Evolutionary conservation across 2,113 vertebrate species (phyloP), one percentile per base, ranked within the genome.

Genomic region (Sebastes schlegelii): DNA sequence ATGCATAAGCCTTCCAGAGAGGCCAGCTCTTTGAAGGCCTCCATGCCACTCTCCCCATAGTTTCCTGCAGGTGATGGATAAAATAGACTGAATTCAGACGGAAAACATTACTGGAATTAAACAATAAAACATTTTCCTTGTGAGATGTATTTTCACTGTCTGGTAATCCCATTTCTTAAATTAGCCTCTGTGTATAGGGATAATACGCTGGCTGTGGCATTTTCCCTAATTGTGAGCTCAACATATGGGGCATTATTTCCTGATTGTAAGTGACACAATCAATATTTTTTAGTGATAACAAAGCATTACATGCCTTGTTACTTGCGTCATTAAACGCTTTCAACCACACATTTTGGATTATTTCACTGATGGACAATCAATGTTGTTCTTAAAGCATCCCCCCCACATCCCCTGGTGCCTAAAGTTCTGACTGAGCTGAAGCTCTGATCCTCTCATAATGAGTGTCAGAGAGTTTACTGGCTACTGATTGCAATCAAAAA

Each of bases 21-120:
- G 69, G 97, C 98, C 92, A 99, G 80, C 91, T 99, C 98, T 93
- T 98, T 99, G 93, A 99, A 99, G n/a, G 98, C 98, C 78, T 99
- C 98, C 98, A 99, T 99, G 80, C 98, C 98, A 16, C 98, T 99
- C 93, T 99, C 98, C 4, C 98, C 98, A 40, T 99, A 99, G 93
- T 99, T 99, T 80, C 98, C 98, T 99, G 88, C 48, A 78, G 62
- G 49, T 23, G 43, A 69, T 2, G 16, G 55, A 79, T 45, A 80
- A 66, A 86, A 82, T 3, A 26, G 14, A 63, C 1, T 3, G 13
- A 58, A 34, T 4, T 48, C 19, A 12, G 34, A 4, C 2, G 0
- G 8, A 60, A 74, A 65, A 69, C 60, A 13, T 52, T 21, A 7
- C 13, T 71, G 51, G 40, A 66, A 42, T 72, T 42, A 21, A 49